Evolutionary conservation across 2,888 invertebrate genomes (phyloP), one percentile per base, ranked within the genome.

Genomic region (Cataglyphis altisquamis): DNA sequence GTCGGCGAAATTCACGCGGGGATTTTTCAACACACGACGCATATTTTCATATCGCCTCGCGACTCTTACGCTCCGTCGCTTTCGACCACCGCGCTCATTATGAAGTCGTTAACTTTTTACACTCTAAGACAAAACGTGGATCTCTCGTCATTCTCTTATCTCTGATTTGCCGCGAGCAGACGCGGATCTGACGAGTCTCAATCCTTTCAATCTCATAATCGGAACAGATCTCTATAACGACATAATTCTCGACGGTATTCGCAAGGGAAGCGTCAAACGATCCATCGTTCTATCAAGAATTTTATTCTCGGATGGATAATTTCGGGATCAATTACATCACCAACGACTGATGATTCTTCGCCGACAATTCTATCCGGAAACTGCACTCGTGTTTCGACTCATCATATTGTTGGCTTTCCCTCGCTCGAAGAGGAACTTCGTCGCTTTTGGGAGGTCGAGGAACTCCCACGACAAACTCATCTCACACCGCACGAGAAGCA

Each of bases 161-260:
- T 70, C 70, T 0, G 63, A 68, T 8, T 41, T 82, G 9, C 39
- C n/a, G 2, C 55, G 67, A 32, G 73, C 82, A 3, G 82, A 82
- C 25, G 15, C 64, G 1, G 29, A 82, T 18, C 60, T 73, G 3
- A 29, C 39, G 0, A 63, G 63, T 15, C 5, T 21, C 25, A 45
- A 62, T 18, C 8, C 66, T 2, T 66, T 82, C 12, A 1, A 82
- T 1, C 6, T 82, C 2, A 73, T 82, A 3, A 52, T 82, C 15
- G 66, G 60, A 3, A 45, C 57, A 0, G 73, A 82, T 55, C 9
- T 82, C 1, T 73, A 57, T 2, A 66, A 21, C 25, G 39, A 39
- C 15, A 1, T 73, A 6, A 25, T 82, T 8, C 63, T 29, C 8
- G 66, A 82, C 3, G 82, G 73, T 0, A 6, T 73, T 5, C 52